Evolutionary conservation across 2,888 invertebrate genomes (phyloP), one percentile per base, ranked within the genome.

Genomic region (Drosophila falleni): DNA sequence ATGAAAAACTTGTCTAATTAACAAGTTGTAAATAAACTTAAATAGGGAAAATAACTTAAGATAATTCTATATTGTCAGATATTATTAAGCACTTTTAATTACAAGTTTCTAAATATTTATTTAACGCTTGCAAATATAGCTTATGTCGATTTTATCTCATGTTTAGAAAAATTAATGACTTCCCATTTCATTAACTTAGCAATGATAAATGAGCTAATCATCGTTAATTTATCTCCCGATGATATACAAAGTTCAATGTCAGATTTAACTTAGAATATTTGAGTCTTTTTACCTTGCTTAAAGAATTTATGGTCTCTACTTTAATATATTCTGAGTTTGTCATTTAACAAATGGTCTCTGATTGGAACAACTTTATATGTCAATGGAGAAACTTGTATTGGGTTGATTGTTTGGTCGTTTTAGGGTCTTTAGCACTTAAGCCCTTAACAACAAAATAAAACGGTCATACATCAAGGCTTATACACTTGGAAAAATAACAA

Each of bases 321-420:
- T 54, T 50, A 16, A 29, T 11, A 31, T 13, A 42, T 44, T 49
- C 23, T 16, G 19, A 35, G 29, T 33, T 23, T 16, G 11, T 16
- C 3, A 50, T 46, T 56, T 61, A 44, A 51, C 60, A 67, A 75
- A 63, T 62, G 63, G 19, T 31, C 39, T 54, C 56, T 75, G 80
- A 74, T 78, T 74, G 72, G 56, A 37, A 83, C 60, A 80, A 60
- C 71, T 82, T 79, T 82, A 74, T 82, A 82, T 63, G 58, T 53
- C 53, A 51, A 50, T 44, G 16, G 15, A 39, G 37, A 61, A 53
- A 49, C 33, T n/a, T 26, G 61, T 53, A 23, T 63, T 59, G 46
- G 35, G 39, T 50, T 47, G 63, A 58, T 67, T 61, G 61, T 55
- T 65, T 55, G 63, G 23, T 47, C 33, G 54, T 56, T 59, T 54